phyloP scores from a whole-genome alignment of 2,888 invertebrate genomes.

The Conomelus anceps region DNA sequence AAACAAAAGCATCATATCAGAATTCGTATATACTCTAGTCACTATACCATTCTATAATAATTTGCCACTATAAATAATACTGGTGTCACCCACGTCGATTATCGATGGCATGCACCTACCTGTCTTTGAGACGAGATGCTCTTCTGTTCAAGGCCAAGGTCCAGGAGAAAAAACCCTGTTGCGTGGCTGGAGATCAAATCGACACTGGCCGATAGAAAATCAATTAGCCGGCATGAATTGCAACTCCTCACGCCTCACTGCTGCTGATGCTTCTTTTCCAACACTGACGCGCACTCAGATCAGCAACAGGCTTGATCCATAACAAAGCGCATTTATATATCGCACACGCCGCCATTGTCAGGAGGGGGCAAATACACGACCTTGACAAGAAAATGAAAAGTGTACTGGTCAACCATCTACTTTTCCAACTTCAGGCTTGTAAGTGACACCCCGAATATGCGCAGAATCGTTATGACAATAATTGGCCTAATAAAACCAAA shows the following conservation, averaged over 20 bases:
- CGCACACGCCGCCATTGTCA: background rate
- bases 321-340: background rate
- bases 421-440: background rate
- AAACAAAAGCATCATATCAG: too few relatives aligned
- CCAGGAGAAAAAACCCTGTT: background rate
- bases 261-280: background rate
- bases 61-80: background rate
- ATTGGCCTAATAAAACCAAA: too few relatives aligned
- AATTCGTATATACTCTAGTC: too few relatives aligned
- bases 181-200: background rate
- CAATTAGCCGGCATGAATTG: background rate
- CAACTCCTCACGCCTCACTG: background rate
- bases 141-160: background rate
- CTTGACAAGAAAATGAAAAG: background rate
- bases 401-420: background rate
- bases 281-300: background rate
- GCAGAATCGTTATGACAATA: background rate
- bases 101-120: background rate
- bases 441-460: background rate
- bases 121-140: background rate
- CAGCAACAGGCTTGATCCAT: background rate
- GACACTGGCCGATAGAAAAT: background rate
- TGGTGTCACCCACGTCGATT: background rate
- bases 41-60: too few relatives aligned
- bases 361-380: background rate